Percentiles rank a stretch among this genome's conserved stretches.
phyloP scores from a whole-genome alignment of 1,140 invertebrate species.

The Drosophila parabipectinata region DNA sequence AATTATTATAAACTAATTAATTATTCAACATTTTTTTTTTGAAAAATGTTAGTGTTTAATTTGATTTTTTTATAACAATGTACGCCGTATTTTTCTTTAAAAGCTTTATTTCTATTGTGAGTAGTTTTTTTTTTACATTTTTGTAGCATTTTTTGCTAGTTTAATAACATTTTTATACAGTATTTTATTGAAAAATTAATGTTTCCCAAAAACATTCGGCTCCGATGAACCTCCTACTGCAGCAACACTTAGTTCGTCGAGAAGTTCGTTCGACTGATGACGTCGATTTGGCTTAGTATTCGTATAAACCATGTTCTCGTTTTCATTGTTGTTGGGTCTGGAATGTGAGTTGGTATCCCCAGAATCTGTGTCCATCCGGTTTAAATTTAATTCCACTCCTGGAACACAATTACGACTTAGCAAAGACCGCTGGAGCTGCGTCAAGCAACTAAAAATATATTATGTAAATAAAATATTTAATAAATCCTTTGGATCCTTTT shows the following conservation, averaged over 20 bases:
- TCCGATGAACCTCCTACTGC: slow-evolving; percentile 42
- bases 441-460: slow-evolving; percentile 79
- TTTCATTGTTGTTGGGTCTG: slow-evolving; percentile 26
- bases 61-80: too few relatives aligned
- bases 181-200: slow-evolving; percentile 32
- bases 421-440: slow-evolving; percentile 84
- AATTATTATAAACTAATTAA: too few relatives aligned
- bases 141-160: slow-evolving; percentile 76
- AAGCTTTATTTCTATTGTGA: slow-evolving; percentile 12
- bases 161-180: slow-evolving; percentile 7
- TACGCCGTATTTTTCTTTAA: background rate
- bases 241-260: slow-evolving; percentile 61
- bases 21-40: background rate
- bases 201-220: slow-evolving; percentile 69
- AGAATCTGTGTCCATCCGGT: slow-evolving; percentile 38
- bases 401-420: slow-evolving; percentile 47
- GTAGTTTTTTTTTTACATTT: slow-evolving; percentile 54
- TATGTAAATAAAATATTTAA: background rate
- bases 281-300: slow-evolving; percentile 48
- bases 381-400: slow-evolving; percentile 39
- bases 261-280: slow-evolving; percentile 75
- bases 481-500: background rate
- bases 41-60: background rate
- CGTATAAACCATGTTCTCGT: slow-evolving; percentile 44
- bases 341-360: slow-evolving; percentile 21